Conservation (phyloP, 2,113 vertebrate species). For the Mionectes macconnelli region DNA sequence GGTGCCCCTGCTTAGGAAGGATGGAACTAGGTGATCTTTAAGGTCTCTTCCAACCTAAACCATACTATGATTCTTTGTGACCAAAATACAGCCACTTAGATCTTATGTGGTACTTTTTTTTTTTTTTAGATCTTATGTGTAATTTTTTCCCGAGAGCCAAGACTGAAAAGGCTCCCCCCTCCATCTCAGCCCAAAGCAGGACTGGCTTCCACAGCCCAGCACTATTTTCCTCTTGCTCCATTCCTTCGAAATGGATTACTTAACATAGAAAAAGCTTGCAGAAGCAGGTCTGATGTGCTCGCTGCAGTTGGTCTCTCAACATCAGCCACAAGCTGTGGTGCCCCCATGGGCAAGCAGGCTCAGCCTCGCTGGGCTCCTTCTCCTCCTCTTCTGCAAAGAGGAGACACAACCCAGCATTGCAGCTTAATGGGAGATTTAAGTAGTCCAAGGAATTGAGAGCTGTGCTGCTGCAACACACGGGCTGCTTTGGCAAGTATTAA, state of each 20-base stretch:
- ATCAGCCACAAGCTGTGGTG: not conserved
- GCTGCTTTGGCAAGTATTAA: not conserved
- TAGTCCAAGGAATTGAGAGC: not conserved
- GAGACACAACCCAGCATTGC: not conserved
- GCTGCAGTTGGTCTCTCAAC: accelerated
- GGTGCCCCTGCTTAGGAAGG: not conserved
- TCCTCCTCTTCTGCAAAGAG: not conserved
- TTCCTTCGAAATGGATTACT: not conserved
- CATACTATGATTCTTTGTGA: not conserved
- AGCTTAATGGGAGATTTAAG: not conserved
- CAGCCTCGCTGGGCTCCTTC: not conserved
- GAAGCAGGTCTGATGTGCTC: not conserved
- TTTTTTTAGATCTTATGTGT: too few species aligned
- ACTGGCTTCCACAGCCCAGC: not conserved
- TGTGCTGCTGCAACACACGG: not conserved
- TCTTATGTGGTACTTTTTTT: accelerated
- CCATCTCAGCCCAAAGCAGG: not conserved
- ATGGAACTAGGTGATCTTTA: not conserved
- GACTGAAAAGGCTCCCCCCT: not conserved
- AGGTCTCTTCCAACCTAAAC: not conserved
- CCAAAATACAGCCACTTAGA: not conserved
- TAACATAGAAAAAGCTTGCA: not conserved
- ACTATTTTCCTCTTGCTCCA: not conserved
- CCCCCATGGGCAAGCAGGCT: not conserved
- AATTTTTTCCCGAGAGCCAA: not conserved